phyloP scores from a whole-genome alignment of 2,797 vertebrate genomes.

The Cyprinodon diabolis region DNA sequence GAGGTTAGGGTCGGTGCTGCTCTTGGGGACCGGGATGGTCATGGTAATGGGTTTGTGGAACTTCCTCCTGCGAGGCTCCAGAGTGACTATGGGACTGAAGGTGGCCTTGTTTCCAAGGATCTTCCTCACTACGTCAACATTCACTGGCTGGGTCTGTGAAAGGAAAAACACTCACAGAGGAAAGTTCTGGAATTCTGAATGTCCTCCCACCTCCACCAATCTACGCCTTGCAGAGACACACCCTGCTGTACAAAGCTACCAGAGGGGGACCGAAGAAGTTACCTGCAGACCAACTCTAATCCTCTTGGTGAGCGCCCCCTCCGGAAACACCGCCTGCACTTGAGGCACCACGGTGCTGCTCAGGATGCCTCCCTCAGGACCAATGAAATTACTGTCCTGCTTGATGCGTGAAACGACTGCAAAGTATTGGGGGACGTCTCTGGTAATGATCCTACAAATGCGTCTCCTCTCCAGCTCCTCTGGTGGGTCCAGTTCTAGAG shows the following conservation, averaged over 20 bases:
- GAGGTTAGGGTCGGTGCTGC: constrained; percentile 84
- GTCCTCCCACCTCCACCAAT: too few relatives aligned
- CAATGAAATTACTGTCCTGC: constrained; percentile 96
- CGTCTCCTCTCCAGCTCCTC: constrained; percentile 96
- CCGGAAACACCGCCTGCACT: constrained; percentile 96
- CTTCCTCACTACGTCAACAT: constrained; percentile 89
- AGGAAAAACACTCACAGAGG: constrained; percentile 2
- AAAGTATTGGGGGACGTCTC: constrained; percentile 98
- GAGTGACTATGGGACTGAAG: constrained; percentile 96
- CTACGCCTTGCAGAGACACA: too few relatives aligned
- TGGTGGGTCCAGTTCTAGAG: constrained; percentile 89
- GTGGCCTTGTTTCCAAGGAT: constrained; percentile 95
- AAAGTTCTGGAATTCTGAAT: background rate
- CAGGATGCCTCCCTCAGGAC: constrained; percentile 94
- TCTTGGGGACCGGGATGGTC: constrained; percentile 96
- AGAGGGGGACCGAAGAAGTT: constrained; percentile 12
- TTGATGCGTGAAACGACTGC: constrained; percentile 96
- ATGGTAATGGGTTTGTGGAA: constrained; percentile 99
- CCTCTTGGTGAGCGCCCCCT: constrained; percentile 95
- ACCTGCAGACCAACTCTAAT: constrained; percentile 98
- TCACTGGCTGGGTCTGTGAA: constrained; percentile 91
- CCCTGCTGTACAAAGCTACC: background rate
- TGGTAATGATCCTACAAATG: constrained; percentile 95
- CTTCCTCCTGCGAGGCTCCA: constrained; percentile 96
- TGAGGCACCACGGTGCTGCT: constrained; percentile 96